Conservation (phyloP, 2,888 invertebrate species). For the Lathronympha strigana region DNA sequence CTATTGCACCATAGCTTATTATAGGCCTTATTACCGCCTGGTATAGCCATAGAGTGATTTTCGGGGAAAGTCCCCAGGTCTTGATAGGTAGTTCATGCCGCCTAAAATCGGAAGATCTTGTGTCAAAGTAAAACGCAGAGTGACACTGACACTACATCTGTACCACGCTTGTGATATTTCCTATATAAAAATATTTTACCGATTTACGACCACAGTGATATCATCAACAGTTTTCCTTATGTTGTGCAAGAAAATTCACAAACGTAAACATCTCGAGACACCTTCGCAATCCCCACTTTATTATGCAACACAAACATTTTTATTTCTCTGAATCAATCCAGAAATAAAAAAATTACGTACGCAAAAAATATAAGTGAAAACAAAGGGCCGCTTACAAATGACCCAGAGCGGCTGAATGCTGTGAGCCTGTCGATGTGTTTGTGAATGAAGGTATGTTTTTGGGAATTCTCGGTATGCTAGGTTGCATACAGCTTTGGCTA, state of each 20-base stretch:
- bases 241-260: neutral
- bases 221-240: neutral
- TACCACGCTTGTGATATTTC: too few species aligned
- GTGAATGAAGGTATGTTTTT: constrained; percentile 15
- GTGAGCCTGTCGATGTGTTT: constrained; percentile 29
- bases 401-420: constrained; percentile 28
- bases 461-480: neutral
- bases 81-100: too few species aligned
- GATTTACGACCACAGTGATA: too few species aligned
- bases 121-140: too few species aligned
- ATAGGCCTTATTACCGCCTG: too few species aligned
- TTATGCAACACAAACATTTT: neutral
- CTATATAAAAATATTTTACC: too few species aligned
- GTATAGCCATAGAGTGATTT: too few species aligned
- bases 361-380: constrained; percentile 35
- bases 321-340: constrained; percentile 22
- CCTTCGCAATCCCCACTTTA: neutral
- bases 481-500: neutral
- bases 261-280: constrained; percentile 4
- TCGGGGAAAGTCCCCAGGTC: too few species aligned
- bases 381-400: constrained; percentile 33
- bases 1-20: too few species aligned
- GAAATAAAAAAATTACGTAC: constrained; percentile 22
- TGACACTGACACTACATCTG: too few species aligned
- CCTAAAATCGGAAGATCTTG: too few species aligned